Evolutionary conservation across 2,797 vertebrate genomes (phyloP).

Genomic region (Esox masquinongy): DNA sequence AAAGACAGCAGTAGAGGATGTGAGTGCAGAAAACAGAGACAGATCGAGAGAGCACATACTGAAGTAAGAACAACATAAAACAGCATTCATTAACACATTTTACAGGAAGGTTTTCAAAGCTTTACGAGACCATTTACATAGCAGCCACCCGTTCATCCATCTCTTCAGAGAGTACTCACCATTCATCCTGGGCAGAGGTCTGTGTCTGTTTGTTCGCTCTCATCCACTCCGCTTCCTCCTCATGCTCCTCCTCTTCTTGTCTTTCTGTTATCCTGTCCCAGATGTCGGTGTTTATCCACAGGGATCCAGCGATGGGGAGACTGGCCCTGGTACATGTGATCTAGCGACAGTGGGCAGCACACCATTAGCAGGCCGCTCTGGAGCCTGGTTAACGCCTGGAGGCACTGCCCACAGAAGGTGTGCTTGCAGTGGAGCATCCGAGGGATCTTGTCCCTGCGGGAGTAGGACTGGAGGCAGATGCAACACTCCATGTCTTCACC

Average conservation of each 20-base stretch:
- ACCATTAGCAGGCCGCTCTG: conserved; percentile 18
- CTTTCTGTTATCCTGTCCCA: conserved; percentile 56
- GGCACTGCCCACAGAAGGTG: conserved; percentile 65
- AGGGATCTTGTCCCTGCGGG: conserved; percentile 44
- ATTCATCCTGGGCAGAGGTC: background rate
- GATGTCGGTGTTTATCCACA: conserved; percentile 64
- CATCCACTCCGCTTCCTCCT: background rate
- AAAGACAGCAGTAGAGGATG: no score
- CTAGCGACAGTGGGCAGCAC: conserved; percentile 67
- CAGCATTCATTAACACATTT: background rate
- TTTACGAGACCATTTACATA: background rate
- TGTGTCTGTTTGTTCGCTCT: background rate
- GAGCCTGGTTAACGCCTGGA: conserved; percentile 43
- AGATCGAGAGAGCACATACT: no score
- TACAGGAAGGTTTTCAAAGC: background rate
- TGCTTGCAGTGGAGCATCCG: conserved; percentile 67
- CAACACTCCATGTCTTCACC: conserved; percentile 53
- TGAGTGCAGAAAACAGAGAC: background rate
- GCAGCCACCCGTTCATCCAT: background rate
- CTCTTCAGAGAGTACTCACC: background rate
- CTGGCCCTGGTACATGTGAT: conserved; percentile 54
- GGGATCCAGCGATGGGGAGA: conserved; percentile 39
- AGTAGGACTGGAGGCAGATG: conserved; percentile 60
- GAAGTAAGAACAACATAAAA: background rate
- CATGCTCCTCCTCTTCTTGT: background rate